A percentile compares a stretch with the other conserved stretches of the same genome.
These are phyloP conservation scores for Cinclus mexicanus DNA, from an alignment of 2,113 vertebrate genomes.

Conservation along the genomic window DNA sequence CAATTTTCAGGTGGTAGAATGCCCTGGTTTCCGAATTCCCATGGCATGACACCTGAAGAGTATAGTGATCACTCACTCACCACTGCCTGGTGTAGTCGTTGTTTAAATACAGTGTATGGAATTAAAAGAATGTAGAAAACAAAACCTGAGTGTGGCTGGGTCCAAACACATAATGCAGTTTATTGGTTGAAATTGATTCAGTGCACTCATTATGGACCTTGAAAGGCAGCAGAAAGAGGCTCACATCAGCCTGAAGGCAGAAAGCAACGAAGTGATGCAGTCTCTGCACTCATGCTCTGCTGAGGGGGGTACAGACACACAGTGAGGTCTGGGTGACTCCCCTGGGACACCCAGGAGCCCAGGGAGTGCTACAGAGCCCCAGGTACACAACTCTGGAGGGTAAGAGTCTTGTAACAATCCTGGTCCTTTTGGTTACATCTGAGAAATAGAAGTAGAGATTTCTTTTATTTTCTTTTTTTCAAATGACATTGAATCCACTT, in stretches of 20 bases:
- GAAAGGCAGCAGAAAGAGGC: background rate
- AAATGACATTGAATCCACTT: background rate
- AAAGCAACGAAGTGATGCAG: background rate
- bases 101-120: background rate
- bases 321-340: background rate
- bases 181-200: background rate
- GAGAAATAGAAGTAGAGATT: background rate
- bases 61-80: background rate
- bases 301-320: background rate
- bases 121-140: slow-evolving; percentile 25
- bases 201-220: background rate
- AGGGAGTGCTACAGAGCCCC: background rate
- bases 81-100: background rate
- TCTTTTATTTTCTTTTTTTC: background rate
- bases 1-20: background rate
- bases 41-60: background rate
- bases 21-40: background rate
- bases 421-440: background rate
- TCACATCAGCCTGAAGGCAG: background rate
- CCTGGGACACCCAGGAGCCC: background rate
- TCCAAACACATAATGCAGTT: background rate
- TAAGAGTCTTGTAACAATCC: background rate
- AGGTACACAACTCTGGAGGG: background rate
- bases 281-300: background rate
- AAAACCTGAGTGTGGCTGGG: background rate